Evolutionary conservation across 1,140 invertebrate genomes (phyloP), one percentile per base, ranked within the genome.

Genomic region (Scaptomyza hsui): DNA sequence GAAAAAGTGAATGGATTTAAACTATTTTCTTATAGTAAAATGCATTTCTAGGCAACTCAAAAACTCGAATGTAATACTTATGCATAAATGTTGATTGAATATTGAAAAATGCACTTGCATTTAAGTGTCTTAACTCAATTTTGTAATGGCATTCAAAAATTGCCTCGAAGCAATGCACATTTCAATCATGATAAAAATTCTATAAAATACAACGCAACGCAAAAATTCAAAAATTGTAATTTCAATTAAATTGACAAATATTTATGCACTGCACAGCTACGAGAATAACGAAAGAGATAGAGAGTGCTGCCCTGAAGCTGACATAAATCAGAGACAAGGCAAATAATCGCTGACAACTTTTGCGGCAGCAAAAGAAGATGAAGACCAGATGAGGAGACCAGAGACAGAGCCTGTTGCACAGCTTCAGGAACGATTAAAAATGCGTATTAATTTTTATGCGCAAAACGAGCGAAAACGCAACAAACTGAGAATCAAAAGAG

Each of bases 231-330:
- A 77, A 77, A 74, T 80, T 80, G 77, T 86, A 71, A 77, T 53
- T 86, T 85, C 57, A 89, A 80, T 86, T 89, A 85, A 89, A 78
- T 85, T 85, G 80, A 89, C 85, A 89, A 89, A 89, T 89, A 89
- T 89, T 89, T 75, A 89, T 81, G 65, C 45, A 74, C 76, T 72
- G 16, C 29, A 44, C 16, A n/a, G 3, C 26, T 29, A 35, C 15
- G 47, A 13, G 16, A 15, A 29, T n/a, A n/a, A n/a, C n/a, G 2
- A n/a, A 4, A 15, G 13, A 29, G 7, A n/a, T 7, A 19, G 12
- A 52, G 3, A n/a, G 32, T n/a, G 26, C 10, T 44, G 10, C 13
- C 12, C 18, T 6, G 32, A 55, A 26, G 52, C 52, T 42, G 19
- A 21, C 52, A 42, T 55, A 41, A 55, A 55, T 55, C 52, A 55